A percentile compares a stretch with the other conserved stretches of the same genome.
These are phyloP conservation scores for Lepidocyrtinus sp. DNA, from an alignment of 2,888 invertebrate species.

Conservation along the genomic window DNA sequence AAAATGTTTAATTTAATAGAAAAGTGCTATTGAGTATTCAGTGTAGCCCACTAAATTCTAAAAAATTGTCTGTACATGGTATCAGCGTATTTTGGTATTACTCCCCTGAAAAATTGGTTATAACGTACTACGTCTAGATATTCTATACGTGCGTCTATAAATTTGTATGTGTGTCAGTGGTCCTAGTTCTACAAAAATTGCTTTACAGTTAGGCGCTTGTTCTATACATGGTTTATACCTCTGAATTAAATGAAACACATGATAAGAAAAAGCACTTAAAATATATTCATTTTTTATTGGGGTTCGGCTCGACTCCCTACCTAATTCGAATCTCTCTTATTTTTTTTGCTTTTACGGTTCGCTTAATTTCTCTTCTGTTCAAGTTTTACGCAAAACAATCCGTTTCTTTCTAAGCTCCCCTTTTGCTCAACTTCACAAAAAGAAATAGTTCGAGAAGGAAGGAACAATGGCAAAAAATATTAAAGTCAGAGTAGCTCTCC, in stretches of 20 bases:
- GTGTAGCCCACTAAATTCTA: slow-evolving; percentile 9
- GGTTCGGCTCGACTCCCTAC: not conserved
- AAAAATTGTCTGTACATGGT: slow-evolving; percentile 32
- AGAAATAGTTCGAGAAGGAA: not conserved
- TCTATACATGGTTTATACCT: slow-evolving; percentile 12
- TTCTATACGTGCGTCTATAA: no score
- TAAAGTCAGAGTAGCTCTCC: not conserved
- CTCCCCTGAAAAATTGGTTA: slow-evolving; percentile 50
- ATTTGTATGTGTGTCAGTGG: slow-evolving; percentile 1
- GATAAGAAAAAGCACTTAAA: slow-evolving; percentile 18
- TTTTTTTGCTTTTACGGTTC: no score
- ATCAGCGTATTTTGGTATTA: slow-evolving; percentile 48
- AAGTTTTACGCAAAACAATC: not conserved
- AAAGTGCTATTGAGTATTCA: not conserved
- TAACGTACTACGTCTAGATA: slow-evolving; percentile 19
- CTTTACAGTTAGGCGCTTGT: slow-evolving; percentile 4
- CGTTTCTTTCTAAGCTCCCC: not conserved
- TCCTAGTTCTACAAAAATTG: slow-evolving; percentile 6
- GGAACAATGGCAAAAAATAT: slow-evolving; percentile 16
- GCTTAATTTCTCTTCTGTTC: slow-evolving; percentile 8
- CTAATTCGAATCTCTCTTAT: slow-evolving; percentile 15
- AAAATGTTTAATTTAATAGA: not conserved
- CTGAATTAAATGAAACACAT: slow-evolving; percentile 8
- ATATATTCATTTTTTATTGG: not conserved
- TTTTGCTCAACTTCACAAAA: slow-evolving; percentile 9